Evolutionary conservation across 2,113 vertebrate genomes (phyloP), one percentile per base, ranked within the genome.

Genomic region (Prochilodus magdalenae): DNA sequence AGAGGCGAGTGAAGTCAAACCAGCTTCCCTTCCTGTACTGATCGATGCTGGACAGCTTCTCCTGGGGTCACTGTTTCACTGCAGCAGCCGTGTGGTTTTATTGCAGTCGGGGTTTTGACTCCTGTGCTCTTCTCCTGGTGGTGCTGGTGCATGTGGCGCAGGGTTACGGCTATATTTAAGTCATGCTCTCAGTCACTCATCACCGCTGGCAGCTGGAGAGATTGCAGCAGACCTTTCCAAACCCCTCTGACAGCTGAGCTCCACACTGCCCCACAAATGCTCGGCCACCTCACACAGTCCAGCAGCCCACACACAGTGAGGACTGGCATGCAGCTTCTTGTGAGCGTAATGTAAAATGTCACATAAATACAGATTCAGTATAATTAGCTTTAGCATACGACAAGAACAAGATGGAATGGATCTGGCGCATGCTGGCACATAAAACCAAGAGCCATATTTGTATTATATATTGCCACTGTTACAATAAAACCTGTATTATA

Each of bases 161-260:
- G 53, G 16, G 85, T 86, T 87, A 71, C 90, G 90, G 93, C 95
- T 96, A 96, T 95, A 96, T 96, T 95, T 96, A 96, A 94, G 92
- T 91, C 84, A 90, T 95, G 94, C 93, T 95, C 95, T 96, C 96
- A 96, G 93, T 93, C 93, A 93, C 93, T 93, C 94, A 87, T 93
- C 92, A 93, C 92, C 94, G 94, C 95, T 94, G 95, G 95, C 96
- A 96, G 95, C 95, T 96, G 95, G 96, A 93, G 90, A 93, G 93
- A 93, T 94, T 93, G 93, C 91, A 93, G 93, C 92, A 87, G 90
- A 92, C 93, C 93, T 91, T 90, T 86, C 92, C 80, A 91, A 89
- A 93, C 90, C 94, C 93, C 91, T 91, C 92, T 80, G 94, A 96
- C 96, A 96, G 95, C 96, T 95, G 94, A 94, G 86, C 93, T 92